phyloP scores from a whole-genome alignment of 2,797 vertebrate genomes.

The Oreortyx pictus region DNA sequence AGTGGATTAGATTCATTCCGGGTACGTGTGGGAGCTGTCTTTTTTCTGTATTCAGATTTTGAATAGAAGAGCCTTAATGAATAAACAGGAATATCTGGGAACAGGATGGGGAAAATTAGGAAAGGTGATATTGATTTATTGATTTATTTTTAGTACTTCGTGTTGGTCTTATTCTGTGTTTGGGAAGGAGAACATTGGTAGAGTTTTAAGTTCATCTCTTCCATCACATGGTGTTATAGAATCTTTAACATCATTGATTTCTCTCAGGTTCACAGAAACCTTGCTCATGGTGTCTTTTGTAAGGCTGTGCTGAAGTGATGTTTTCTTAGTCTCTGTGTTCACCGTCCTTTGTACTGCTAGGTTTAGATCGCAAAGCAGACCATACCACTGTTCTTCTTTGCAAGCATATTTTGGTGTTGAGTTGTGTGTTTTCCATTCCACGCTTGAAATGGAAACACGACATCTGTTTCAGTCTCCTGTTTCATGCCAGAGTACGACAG shows the following conservation, averaged over 20 bases:
- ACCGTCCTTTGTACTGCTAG: background rate
- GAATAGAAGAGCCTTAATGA: background rate
- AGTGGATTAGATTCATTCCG: background rate
- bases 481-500: background rate
- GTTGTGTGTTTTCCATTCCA: background rate
- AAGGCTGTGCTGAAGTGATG: background rate
- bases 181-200: background rate
- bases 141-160: background rate
- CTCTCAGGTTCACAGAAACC: rapidly evolving
- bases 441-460: background rate
- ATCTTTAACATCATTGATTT: background rate
- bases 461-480: background rate
- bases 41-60: background rate
- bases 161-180: background rate
- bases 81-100: background rate
- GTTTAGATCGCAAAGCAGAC: background rate
- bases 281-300: background rate
- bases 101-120: background rate
- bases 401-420: background rate
- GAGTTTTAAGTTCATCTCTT: background rate
- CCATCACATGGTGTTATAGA: background rate
- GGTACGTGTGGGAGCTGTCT: background rate
- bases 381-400: background rate
- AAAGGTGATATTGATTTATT: background rate
- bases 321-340: background rate